Conservation (phyloP, 2,113 vertebrate species). For the Oryzias curvinotus region DNA sequence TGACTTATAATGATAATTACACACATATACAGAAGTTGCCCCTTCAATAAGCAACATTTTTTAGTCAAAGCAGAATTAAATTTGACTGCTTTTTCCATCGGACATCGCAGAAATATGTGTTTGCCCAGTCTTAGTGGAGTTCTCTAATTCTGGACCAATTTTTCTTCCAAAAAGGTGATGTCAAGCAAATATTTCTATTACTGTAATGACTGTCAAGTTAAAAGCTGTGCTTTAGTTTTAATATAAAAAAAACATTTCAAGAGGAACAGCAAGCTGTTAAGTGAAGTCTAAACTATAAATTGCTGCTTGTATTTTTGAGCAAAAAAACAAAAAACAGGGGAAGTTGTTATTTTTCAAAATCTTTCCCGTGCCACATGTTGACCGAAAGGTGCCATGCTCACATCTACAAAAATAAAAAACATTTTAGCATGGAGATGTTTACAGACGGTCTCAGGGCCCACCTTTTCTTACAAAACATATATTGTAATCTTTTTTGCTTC, state of each 20-base stretch:
- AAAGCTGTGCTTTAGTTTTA: neutral
- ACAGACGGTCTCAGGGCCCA: too few species aligned
- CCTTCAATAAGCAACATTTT: conserved; percentile 22
- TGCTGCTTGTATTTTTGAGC: too few species aligned
- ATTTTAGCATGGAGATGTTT: too few species aligned
- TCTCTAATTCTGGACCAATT: conserved; percentile 32
- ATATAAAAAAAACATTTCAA: conserved; percentile 8
- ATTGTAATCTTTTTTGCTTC: neutral
- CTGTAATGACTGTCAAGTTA: neutral
- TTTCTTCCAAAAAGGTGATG: conserved; percentile 5
- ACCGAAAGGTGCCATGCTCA: too few species aligned
- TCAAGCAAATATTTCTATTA: neutral
- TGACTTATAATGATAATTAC: conserved; percentile 19
- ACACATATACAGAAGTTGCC: conserved; percentile 49
- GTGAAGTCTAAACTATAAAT: too few species aligned
- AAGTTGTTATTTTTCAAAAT: too few species aligned
- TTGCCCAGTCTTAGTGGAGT: conserved; percentile 11
- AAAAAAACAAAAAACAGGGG: too few species aligned
- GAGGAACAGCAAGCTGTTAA: neutral
- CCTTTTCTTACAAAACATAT: too few species aligned
- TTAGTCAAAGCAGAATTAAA: conserved; percentile 28
- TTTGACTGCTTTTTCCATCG: conserved; percentile 5
- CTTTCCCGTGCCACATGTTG: too few species aligned
- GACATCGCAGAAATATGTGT: neutral
- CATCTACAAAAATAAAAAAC: too few species aligned